Conservation (phyloP, 2,113 vertebrate genomes). For the Brachyistius frenatus region DNA sequence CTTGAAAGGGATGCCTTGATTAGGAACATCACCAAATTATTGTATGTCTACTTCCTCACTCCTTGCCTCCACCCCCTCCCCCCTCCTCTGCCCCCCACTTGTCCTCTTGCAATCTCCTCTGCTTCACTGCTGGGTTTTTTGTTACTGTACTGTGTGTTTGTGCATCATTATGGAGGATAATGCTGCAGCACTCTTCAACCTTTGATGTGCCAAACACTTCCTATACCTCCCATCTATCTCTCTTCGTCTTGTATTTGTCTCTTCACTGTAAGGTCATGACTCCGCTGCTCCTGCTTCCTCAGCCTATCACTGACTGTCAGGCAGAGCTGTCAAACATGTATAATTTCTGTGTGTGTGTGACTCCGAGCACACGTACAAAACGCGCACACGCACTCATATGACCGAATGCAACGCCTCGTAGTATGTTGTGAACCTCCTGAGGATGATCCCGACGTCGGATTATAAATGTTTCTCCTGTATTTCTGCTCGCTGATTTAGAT, state of each 20-base stretch:
- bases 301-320: not conserved
- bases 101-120: too few relatives aligned
- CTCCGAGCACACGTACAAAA: constrained; percentile 2
- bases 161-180: constrained; percentile 36
- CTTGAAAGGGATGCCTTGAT: constrained; percentile 80
- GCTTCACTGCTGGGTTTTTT: too few relatives aligned
- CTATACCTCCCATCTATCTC: not conserved
- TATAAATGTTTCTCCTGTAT: constrained; percentile 26
- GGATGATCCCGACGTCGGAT: constrained; percentile 20
- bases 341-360: not conserved
- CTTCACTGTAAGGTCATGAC: not conserved
- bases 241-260: constrained; percentile 1
- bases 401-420: not conserved
- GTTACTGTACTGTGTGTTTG: constrained; percentile 17
- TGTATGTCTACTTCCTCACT: constrained; percentile 48
- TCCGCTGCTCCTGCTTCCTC: not conserved
- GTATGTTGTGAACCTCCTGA: not conserved
- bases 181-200: not conserved
- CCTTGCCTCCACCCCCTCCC: not conserved
- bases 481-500: constrained; percentile 33
- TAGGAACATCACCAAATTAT: constrained; percentile 73
- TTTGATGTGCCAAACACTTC: constrained; percentile 24
- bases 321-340: constrained; percentile 12
- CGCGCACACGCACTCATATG: not conserved
- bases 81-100: too few relatives aligned